Evolutionary conservation across 1,140 invertebrate species (phyloP), one percentile per base, ranked within the genome.

Genomic region (Gerris buenoi): DNA sequence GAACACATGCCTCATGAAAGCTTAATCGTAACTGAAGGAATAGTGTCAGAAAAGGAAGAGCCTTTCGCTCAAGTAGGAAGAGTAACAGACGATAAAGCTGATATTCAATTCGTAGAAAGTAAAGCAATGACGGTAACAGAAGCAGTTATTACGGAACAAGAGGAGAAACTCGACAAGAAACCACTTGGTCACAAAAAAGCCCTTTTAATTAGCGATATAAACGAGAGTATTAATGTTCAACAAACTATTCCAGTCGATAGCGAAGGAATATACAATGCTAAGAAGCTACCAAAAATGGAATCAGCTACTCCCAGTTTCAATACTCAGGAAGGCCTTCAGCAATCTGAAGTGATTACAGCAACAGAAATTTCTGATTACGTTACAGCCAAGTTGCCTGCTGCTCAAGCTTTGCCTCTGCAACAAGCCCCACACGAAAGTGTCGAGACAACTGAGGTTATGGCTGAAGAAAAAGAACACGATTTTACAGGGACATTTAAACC

Each of bases 41-140:
- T 78, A 10, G 66, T 72, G 27, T 73, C 76, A 28, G 81, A 83
- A 70, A 75, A 71, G 65, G 81, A 81, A 72, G 70, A 72, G 61
- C 27, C 70, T 13, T 78, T 79, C 67, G 69, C 73, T 63, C 72
- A 67, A 14, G 75, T 75, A 64, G 75, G 77, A 56, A 73, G 73
- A 68, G 73, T 76, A 10, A 65, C 70, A 13, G 66, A 70, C 2
- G 72, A 74, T 60, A 73, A 70, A 5, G 73, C 74, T 57, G 68
- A 71, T 3, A 65, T 76, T 14, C 70, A 74, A 15, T 65, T 79
- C n/a, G 78, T 79, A 70, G 74, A 78, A 63, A 74, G 72, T 2
- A 76, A 76, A 64, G 70, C 70, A 3, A 73, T 78, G 1, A 74
- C 66, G 28, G 68, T 75, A 25, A 69, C 69, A 15, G 61, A 72